Percentiles rank a stretch among this genome's conserved stretches.
Conservation (phyloP, 1,140 invertebrate species). For the Papilio aristodemus region DNA sequence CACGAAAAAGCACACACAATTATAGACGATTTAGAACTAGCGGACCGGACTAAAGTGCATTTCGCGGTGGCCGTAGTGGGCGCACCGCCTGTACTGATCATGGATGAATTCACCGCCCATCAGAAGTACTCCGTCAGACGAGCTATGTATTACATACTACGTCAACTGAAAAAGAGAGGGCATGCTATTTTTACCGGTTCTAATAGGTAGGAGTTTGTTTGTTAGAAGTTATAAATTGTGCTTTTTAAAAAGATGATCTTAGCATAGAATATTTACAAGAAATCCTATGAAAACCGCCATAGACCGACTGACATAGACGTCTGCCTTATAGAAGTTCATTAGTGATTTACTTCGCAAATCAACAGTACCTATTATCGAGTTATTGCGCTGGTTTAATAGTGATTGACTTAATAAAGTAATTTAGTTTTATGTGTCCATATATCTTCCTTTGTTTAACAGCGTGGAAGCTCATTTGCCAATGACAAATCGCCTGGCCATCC, state of each 20-base stretch:
- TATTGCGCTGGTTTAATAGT: no score
- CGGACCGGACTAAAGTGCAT: conserved; percentile 48
- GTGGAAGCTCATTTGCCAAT: conserved; percentile 65
- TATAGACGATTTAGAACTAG: conserved; percentile 41
- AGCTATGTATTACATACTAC: conserved; percentile 62
- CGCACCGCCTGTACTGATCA: conserved; percentile 53
- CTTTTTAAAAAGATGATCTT: no score
- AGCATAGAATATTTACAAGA: no score
- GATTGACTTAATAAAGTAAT: not conserved
- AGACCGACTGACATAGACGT: no score
- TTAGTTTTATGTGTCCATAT: no score
- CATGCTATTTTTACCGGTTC: conserved; percentile 57
- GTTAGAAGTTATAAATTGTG: no score
- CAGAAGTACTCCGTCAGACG: conserved; percentile 59
- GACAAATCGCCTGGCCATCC: conserved; percentile 56
- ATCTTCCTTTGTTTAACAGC: no score
- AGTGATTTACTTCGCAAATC: no score
- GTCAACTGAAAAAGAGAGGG: conserved; percentile 51
- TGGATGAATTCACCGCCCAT: conserved; percentile 64
- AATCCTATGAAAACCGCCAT: no score
- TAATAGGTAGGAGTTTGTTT: conserved; percentile 46
- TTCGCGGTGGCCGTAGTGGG: conserved; percentile 59
- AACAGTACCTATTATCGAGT: no score
- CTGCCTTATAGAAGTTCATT: no score
- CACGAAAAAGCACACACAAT: conserved; percentile 38